Conservation (phyloP, 2,797 vertebrate species). For the Catamblyrhynchus diadema region DNA sequence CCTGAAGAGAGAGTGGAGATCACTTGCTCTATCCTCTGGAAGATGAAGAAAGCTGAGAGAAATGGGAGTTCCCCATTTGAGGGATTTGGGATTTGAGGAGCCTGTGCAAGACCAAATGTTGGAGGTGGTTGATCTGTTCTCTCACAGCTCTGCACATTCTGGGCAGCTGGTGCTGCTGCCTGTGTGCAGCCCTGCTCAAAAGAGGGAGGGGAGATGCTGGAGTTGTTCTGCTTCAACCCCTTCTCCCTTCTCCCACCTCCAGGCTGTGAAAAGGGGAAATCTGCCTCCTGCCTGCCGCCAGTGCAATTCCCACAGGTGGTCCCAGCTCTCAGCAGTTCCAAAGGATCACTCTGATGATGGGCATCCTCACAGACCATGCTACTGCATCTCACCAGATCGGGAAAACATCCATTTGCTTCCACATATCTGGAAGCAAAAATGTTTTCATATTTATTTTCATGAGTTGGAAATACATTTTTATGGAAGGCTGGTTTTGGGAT, state of each 20-base stretch:
- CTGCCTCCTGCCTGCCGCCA: not conserved
- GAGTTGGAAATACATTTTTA: not conserved
- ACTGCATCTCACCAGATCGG: not conserved
- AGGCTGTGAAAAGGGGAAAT: not conserved
- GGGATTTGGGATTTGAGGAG: not conserved
- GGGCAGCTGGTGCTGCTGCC: not conserved
- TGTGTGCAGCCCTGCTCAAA: rapidly evolving
- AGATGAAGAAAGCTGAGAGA: not conserved
- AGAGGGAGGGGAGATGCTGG: not conserved
- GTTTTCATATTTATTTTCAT: not conserved
- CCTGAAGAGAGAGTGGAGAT: not conserved
- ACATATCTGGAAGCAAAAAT: not conserved
- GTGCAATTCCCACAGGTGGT: rapidly evolving
- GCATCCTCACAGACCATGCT: not conserved
- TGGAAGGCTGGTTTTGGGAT: not conserved
- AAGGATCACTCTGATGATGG: not conserved
- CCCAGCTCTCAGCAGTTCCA: not conserved
- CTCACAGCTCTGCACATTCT: not conserved
- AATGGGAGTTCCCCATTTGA: not conserved
- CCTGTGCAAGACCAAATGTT: rapidly evolving
- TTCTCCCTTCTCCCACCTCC: not conserved
- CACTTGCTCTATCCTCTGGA: not conserved
- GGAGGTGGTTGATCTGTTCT: not conserved
- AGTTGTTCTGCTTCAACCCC: not conserved
- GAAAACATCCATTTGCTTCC: not conserved